Conservation (phyloP, 1,140 invertebrate genomes). For the Paraescarpia echinospica region DNA sequence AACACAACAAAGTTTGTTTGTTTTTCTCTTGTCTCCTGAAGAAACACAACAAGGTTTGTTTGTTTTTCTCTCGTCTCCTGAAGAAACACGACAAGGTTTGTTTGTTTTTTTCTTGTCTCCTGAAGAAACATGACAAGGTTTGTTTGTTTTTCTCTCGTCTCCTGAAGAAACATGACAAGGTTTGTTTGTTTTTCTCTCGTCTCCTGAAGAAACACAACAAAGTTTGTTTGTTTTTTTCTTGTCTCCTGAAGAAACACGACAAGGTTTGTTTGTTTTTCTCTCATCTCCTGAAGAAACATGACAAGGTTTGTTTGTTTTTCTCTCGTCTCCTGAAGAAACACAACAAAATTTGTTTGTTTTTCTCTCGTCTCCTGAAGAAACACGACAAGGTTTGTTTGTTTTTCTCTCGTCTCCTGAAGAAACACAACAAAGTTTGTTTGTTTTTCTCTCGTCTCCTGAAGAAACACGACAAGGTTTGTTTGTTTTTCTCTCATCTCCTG, state of each 20-base stretch:
- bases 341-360: background rate
- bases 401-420: background rate
- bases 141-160: background rate
- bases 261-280: background rate
- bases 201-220: too few relatives aligned
- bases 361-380: too few relatives aligned
- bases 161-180: too few relatives aligned
- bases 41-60: too few relatives aligned
- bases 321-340: too few relatives aligned
- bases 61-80: background rate
- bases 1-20: background rate
- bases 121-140: too few relatives aligned
- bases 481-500: slow-evolving; percentile 63
- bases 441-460: background rate
- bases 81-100: too few relatives aligned
- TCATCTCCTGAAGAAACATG: too few relatives aligned
- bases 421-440: background rate
- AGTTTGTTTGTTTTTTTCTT: background rate
- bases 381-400: slow-evolving; percentile 3
- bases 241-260: too few relatives aligned
- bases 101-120: background rate
- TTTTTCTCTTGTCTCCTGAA: background rate
- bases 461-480: too few relatives aligned
- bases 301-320: background rate
- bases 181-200: background rate